Base-by-base conservation (phyloP, 1,140 invertebrate genomes). In the Ceratina japonica region DNA sequence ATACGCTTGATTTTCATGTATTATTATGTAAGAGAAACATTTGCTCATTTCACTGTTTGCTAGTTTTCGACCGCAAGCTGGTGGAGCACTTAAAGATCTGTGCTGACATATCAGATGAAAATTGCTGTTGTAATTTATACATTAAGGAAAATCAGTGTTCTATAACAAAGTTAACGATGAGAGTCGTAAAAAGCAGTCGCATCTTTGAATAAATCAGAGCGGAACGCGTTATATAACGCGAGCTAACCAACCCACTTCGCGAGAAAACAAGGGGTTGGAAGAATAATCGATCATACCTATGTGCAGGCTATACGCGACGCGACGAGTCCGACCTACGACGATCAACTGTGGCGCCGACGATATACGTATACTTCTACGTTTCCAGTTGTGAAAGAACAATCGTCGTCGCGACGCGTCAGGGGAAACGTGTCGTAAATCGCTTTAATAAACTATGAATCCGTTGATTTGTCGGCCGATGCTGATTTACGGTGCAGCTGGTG, bases 281-380 rank as follows among this genome's bases (percentile, higher is more conserved):
- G 83, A 87, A 87, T 87, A 87, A 87, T 87, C 86, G 86, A 87
- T 84, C 72, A 70, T 80, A 85, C 82, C 81, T 84, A 84, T 49
- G 59, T 58, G 61, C 52, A 61, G 63, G 63, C 52, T 61, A 68
- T 82, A 59, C 4, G 27, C 71, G 12, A 18, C 52, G 52, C 54
- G 54, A 16, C 15, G 61, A 16, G 31, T 73, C 63, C 58, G 58
- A 56, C 54, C 59, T 61, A 61, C 58, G 75, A 70, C 80, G 65
- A 69, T 76, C 74, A 65, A 61, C 8, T 44, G 56, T 31, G 56
- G 66, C 75, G 56, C 56, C 65, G 18, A 44, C 65, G 37, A 69
- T 72, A 70, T 70, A 54, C 18, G 12, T 59, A 59, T 59, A 27
- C 37, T n/a, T n/a, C n/a, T n/a, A n/a, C n/a, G n/a, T 27, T 54